Base-by-base conservation (phyloP, 2,113 vertebrate genomes). In the Odocoileus hemionus region DNA sequence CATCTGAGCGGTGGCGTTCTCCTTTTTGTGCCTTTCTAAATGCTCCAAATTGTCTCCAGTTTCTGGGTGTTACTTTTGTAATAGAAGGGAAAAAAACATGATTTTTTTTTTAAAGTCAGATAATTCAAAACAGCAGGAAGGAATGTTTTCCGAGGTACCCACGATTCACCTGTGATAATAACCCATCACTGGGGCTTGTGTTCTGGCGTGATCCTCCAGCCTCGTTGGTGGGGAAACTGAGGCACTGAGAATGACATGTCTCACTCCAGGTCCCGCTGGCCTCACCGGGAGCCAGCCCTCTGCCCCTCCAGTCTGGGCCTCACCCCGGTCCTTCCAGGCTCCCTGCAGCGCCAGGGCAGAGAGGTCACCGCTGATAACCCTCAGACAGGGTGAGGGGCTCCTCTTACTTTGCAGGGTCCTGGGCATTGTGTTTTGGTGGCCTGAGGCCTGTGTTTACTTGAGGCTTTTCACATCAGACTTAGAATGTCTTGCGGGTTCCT, bases 81-180 rank as follows among this genome's bases (percentile, higher is more conserved):
- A 94, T 55, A 7, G 43, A 26, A 33, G 15, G 10, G 57, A 26
- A 33, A 89, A 78, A 84, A 52, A 26, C 11, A 26, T 79, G 93
- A 17, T 86, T 67, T 96, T 96, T 96, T 96, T 94, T 43, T 12
- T 3, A 43, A 96, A 96, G 93, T 84, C 83, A 88, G 76, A 54
- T 89, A 17, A 86, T 82, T 70, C 33, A 28, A 86, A 84, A 1
- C 85, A 36, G 78, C 10, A 28, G 89, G 91, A 45, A 89, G 89
- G 57, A 7, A 5, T 33, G 82, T n/a, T 43, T 61, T 76, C 28
- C 1, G 2, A 84, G 70, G 67, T 36, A 23, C 17, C 10, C 6
- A 3, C 0, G 0, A 39, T 30, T 36, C 52, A 13, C 17, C n/a
- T 9, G 16, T 13, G 15, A 47, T 12, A n/a, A 39, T 3, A 11